Evolutionary conservation across 2,888 invertebrate species (phyloP).

Genomic region (Ceratothoa steindachneri): DNA sequence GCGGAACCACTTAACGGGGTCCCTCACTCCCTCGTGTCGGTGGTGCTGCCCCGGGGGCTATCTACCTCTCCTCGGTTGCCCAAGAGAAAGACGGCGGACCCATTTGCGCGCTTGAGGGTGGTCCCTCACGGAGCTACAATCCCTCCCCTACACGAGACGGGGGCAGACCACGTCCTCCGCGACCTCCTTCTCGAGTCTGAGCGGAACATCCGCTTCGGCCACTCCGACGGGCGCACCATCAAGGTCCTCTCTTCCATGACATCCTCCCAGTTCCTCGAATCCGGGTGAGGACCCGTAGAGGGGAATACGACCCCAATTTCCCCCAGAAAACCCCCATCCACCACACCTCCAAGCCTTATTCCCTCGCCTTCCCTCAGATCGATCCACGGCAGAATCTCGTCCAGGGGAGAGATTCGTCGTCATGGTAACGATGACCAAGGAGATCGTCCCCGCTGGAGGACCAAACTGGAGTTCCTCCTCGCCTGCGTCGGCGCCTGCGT

Average conservation of each 20-base stretch:
- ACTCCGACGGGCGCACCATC: neutral
- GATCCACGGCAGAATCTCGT: too few relatives aligned
- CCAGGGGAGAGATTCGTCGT: too few relatives aligned
- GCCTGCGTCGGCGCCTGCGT: conserved; percentile 43
- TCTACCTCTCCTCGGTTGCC: neutral
- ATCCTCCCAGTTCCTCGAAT: neutral
- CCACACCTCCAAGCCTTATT: too few relatives aligned
- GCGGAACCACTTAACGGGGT: too few relatives aligned
- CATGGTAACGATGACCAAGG: neutral
- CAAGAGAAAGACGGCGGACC: neutral
- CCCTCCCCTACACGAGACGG: neutral
- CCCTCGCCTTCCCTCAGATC: too few relatives aligned
- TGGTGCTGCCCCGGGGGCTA: neutral
- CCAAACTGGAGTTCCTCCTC: conserved; percentile 43
- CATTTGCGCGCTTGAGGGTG: neutral
- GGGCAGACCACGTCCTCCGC: neutral
- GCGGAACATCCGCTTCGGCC: neutral
- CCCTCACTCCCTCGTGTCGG: neutral
- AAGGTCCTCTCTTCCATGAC: neutral
- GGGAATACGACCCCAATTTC: too few relatives aligned
- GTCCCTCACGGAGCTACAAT: neutral
- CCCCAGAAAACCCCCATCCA: too few relatives aligned
- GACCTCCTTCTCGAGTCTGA: neutral
- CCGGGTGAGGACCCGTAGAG: neutral
- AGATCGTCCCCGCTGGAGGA: conserved; percentile 33